Evolutionary conservation across 2,888 invertebrate species (phyloP).

Genomic region (Slavum lentiscoides): DNA sequence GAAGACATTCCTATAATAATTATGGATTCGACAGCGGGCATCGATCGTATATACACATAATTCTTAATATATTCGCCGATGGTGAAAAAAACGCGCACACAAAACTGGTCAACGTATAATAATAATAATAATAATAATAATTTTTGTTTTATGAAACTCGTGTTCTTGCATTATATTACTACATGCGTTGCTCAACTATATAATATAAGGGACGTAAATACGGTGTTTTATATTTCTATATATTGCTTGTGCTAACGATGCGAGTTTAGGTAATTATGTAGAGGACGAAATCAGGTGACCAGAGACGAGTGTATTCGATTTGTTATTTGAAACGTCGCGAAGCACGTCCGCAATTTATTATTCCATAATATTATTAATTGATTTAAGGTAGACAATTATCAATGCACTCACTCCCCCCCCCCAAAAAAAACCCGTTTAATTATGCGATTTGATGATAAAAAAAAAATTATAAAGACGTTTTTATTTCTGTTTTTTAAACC

Average conservation of each 20-base stretch:
- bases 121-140: slow-evolving; percentile 14
- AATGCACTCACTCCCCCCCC: no score
- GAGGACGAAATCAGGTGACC: no score
- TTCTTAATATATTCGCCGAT: slow-evolving; percentile 13
- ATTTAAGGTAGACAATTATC: no score
- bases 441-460: no score
- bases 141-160: slow-evolving; percentile 13
- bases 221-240: not conserved
- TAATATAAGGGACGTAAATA: not conserved
- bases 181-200: slow-evolving; percentile 24
- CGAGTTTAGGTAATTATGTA: no score
- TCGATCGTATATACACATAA: slow-evolving; percentile 2
- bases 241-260: not conserved
- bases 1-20: slow-evolving; percentile 38
- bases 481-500: no score
- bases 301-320: no score
- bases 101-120: slow-evolving; percentile 34
- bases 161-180: not conserved
- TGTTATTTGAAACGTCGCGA: no score
- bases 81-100: slow-evolving; percentile 38
- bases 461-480: no score
- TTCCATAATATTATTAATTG: no score
- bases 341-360: no score
- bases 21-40: slow-evolving; percentile 21
- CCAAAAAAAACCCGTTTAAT: no score